These are phyloP conservation scores for Acyrthosiphon pisum DNA, from an alignment of 1,140 invertebrate genomes.

Conservation along the genomic window DNA sequence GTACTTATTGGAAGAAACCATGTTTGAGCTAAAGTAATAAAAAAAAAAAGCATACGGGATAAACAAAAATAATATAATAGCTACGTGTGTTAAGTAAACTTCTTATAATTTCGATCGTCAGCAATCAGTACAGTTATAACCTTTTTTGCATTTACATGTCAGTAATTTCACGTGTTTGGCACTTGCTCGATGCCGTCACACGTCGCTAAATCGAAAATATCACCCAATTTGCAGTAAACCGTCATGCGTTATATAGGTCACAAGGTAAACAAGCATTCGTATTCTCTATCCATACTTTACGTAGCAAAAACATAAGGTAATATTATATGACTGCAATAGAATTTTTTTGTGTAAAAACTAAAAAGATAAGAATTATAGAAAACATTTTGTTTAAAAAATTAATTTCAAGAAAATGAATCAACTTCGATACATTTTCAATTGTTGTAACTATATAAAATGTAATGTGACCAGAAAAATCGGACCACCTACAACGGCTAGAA, in stretches of 20 bases:
- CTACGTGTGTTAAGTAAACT: neutral
- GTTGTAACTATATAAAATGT: neutral
- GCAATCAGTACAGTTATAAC: neutral
- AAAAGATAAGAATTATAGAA: neutral
- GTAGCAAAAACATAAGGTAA: neutral
- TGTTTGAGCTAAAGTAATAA: too few species aligned
- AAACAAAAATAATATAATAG: neutral
- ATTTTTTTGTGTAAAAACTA: neutral
- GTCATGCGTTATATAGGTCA: neutral
- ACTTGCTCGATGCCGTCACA: neutral
- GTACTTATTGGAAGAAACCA: neutral
- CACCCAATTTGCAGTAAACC: neutral
- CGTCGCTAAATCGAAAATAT: neutral
- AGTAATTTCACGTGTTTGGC: neutral
- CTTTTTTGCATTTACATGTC: neutral
- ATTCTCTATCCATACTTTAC: neutral
- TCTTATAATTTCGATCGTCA: neutral
- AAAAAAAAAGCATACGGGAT: neutral
- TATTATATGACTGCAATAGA: neutral
- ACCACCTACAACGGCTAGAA: neutral
- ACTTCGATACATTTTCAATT: neutral
- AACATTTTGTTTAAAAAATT: neutral
- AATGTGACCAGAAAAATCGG: neutral
- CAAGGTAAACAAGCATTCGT: neutral
- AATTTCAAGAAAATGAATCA: neutral